Conservation (phyloP, 37 sponge, comb jelly and placozoan genomes). For the Oopsacas minuta region DNA sequence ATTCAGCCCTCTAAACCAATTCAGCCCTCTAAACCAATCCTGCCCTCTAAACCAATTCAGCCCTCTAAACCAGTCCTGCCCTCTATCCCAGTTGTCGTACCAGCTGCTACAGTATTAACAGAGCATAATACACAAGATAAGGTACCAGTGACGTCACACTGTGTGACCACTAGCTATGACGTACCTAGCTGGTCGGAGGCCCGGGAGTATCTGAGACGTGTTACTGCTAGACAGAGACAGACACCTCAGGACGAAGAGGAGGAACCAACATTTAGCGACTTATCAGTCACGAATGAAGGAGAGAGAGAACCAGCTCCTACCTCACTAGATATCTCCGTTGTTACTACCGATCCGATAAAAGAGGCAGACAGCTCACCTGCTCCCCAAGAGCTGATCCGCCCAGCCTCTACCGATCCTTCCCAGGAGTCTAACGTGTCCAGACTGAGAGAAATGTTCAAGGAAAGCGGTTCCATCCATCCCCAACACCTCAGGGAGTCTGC, state of each 20-base stretch:
- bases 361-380: not conserved
- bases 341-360: not conserved
- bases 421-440: not conserved
- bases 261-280: not conserved
- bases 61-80: not conserved
- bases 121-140: not conserved
- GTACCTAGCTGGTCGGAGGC: conserved; percentile 7
- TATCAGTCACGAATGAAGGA: not conserved
- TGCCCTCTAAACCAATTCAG: not conserved
- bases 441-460: not conserved
- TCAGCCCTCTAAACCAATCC: not conserved
- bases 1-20: not conserved
- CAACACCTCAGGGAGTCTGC: not conserved
- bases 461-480: not conserved
- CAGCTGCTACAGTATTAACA: not conserved
- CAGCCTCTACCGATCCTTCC: not conserved
- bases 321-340: not conserved
- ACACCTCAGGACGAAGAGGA: not conserved
- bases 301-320: not conserved
- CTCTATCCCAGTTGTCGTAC: not conserved
- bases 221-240: not conserved
- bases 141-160: not conserved
- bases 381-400: not conserved
- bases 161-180: not conserved
- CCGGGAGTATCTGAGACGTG: not conserved